These are phyloP conservation scores for Zaprionus davidi DNA, from an alignment of 1,140 invertebrate species.

Conservation along the genomic window DNA sequence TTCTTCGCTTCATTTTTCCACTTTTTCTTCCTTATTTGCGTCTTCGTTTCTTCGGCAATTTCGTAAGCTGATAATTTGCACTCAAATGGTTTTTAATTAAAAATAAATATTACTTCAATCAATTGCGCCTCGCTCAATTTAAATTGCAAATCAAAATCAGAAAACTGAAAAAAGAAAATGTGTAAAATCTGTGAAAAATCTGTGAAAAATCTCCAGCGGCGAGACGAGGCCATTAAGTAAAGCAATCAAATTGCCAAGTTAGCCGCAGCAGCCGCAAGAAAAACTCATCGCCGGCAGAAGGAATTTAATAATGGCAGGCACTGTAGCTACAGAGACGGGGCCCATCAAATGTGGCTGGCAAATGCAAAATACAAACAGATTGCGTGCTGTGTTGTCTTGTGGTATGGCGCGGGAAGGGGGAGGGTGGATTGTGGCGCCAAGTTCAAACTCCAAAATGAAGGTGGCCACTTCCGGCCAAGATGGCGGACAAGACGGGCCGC, in stretches of 20 bases:
- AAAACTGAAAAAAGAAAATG: conserved; percentile 23
- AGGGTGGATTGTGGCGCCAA: neutral
- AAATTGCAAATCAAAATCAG: conserved; percentile 68
- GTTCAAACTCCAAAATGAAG: conserved; percentile 29
- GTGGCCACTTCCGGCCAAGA: conserved; percentile 54
- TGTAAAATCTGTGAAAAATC: conserved; percentile 30
- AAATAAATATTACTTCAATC: conserved; percentile 69
- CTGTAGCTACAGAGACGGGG: conserved; percentile 1
- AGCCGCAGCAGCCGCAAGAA: neutral
- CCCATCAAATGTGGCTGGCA: conserved; percentile 64
- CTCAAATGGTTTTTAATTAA: conserved; percentile 75
- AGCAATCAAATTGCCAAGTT: conserved; percentile 71
- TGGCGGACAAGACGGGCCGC: conserved; percentile 35
- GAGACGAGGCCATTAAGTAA: conserved; percentile 73
- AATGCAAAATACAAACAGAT: conserved; percentile 81
- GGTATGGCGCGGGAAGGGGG: neutral
- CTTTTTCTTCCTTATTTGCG: neutral
- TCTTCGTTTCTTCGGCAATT: conserved; percentile 30
- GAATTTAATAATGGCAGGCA: conserved; percentile 73
- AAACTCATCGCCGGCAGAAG: conserved; percentile 32
- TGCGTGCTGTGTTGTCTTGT: conserved; percentile 39
- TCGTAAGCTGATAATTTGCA: conserved; percentile 56
- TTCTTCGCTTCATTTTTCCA: neutral
- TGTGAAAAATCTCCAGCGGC: conserved; percentile 12
- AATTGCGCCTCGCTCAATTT: conserved; percentile 59